Evolutionary conservation across 2,797 vertebrate genomes (phyloP).

Genomic region (Epinephelus malabaricus): DNA sequence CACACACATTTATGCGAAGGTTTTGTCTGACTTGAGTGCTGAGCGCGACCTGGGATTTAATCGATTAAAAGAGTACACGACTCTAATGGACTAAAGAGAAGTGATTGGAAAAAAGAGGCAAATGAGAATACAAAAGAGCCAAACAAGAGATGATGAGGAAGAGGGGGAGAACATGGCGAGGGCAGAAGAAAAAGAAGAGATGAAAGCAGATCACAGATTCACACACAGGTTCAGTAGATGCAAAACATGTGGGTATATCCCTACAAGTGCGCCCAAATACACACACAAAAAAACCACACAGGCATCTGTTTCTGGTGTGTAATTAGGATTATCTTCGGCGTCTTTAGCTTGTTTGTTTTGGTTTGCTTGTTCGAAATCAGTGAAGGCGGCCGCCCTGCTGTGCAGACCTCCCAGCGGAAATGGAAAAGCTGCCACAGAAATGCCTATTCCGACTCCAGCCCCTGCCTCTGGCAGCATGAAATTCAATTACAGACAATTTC

Average conservation of each 20-base stretch:
- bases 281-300: constrained; percentile 14
- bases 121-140: not conserved
- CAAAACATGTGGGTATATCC: not conserved
- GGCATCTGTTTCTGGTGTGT: constrained; percentile 60
- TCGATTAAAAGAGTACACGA: not conserved
- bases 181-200: not conserved
- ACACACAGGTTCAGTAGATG: not conserved
- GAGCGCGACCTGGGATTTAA: not conserved
- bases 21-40: not conserved
- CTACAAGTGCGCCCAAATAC: not conserved
- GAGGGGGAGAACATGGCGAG: not conserved
- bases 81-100: constrained; percentile 7
- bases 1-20: not conserved
- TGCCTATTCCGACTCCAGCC: constrained; percentile 44
- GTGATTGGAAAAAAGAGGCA: not conserved
- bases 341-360: constrained; percentile 72
- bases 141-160: not conserved
- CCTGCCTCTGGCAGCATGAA: constrained; percentile 57
- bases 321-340: constrained; percentile 68
- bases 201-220: not conserved
- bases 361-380: constrained; percentile 56
- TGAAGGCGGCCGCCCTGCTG: constrained; percentile 43
- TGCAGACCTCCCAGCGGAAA: constrained; percentile 61
- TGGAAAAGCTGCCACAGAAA: constrained; percentile 51
- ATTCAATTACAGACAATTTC: constrained; percentile 78